These are phyloP conservation scores for Larimichthys polyactis DNA, from an alignment of 2,113 vertebrate species.

Conservation along the genomic window DNA sequence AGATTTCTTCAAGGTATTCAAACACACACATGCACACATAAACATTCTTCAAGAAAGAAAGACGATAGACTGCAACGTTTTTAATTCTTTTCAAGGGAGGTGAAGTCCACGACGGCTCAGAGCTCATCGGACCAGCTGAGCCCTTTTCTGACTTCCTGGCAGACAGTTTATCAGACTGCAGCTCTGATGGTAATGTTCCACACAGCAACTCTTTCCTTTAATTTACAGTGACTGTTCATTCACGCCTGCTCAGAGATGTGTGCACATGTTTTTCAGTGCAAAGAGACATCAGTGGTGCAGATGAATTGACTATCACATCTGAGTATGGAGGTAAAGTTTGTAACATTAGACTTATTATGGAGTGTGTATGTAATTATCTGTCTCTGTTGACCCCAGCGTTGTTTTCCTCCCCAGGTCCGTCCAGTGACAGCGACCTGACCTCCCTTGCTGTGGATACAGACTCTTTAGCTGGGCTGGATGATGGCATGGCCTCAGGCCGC, in stretches of 20 bases:
- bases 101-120: conserved; percentile 94
- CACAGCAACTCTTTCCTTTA: neutral
- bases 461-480: conserved; percentile 90
- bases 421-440: conserved; percentile 92
- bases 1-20: conserved; percentile 95
- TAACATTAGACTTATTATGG: neutral
- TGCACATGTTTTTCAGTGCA: conserved; percentile 83
- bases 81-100: conserved; percentile 87
- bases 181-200: conserved; percentile 89
- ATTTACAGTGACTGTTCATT: neutral
- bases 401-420: conserved; percentile 84
- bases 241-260: conserved; percentile 12
- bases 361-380: neutral
- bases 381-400: neutral
- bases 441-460: conserved; percentile 91
- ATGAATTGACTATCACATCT: conserved; percentile 88
- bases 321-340: conserved; percentile 89
- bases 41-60: neutral
- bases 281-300: conserved; percentile 87
- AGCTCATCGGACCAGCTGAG: conserved; percentile 95
- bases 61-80: neutral
- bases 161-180: conserved; percentile 92
- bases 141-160: conserved; percentile 87
- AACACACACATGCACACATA: neutral
- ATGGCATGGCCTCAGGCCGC: conserved; percentile 98